A percentile compares a stretch with the other conserved stretches of the same genome.
These are phyloP conservation scores for Cerastis leucographa DNA, from an alignment of 2,888 invertebrate genomes.

Conservation along the genomic window DNA sequence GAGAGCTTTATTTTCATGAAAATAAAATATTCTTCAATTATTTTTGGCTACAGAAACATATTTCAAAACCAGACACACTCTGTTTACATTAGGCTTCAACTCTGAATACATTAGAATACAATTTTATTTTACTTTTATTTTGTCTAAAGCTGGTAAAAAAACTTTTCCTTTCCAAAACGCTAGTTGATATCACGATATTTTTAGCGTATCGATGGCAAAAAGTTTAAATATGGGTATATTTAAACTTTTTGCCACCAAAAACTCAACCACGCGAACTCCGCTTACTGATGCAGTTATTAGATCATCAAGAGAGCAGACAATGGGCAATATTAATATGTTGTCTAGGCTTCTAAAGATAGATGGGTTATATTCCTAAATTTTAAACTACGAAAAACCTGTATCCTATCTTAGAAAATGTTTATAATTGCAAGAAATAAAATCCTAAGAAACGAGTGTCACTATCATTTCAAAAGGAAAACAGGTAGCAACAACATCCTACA, in stretches of 20 bases:
- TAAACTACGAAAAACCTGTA: neutral
- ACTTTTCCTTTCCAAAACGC: no score
- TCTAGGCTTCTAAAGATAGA: neutral
- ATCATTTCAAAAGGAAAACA: neutral
- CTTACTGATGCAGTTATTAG: no score
- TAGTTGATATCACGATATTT: no score
- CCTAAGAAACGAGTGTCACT: neutral
- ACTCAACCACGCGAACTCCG: no score
- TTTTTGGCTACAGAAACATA: neutral
- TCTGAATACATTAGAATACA: neutral
- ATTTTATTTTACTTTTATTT: neutral
- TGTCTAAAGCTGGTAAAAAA: neutral
- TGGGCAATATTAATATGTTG: neutral
- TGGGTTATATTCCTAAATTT: neutral
- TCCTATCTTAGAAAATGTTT: neutral
- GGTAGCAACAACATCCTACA: neutral
- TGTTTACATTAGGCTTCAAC: neutral
- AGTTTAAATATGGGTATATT: no score
- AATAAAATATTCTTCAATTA: neutral
- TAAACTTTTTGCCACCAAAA: no score
- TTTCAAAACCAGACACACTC: neutral
- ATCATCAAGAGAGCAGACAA: no score
- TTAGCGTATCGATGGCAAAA: no score
- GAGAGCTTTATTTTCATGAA: neutral
- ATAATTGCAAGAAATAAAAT: neutral